These are phyloP conservation scores for Lordiphosa fenestrarum DNA, from an alignment of 2,888 invertebrate genomes.

Conservation along the genomic window DNA sequence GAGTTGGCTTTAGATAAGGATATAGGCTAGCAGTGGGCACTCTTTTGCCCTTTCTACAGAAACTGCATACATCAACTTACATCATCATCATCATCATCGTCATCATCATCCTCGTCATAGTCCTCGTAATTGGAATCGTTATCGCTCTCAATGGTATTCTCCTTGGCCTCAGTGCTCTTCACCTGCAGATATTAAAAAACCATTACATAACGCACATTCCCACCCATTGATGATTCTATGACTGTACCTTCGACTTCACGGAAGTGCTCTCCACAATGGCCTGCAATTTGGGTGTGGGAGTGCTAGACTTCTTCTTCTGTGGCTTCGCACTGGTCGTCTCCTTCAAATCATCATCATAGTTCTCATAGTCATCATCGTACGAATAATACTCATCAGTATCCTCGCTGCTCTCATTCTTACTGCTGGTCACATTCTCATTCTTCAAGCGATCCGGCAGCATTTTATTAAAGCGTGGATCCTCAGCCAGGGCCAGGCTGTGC, in stretches of 20 bases:
- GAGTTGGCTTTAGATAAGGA: too few relatives aligned
- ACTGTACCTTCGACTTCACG: conserved; percentile 42
- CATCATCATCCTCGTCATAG: conserved; percentile 60
- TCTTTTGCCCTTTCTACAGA: too few relatives aligned
- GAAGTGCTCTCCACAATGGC: conserved; percentile 45
- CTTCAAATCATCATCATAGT: conserved; percentile 66
- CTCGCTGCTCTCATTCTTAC: conserved; percentile 44
- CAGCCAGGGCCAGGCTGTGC: conserved; percentile 64
- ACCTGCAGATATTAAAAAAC: conserved; percentile 21
- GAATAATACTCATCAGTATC: conserved; percentile 10
- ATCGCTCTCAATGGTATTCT: conserved; percentile 62
- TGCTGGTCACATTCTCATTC: conserved; percentile 44
- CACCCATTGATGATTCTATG: too few relatives aligned
- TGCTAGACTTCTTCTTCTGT: conserved; percentile 52
- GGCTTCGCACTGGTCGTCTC: conserved; percentile 37
- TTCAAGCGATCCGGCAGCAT: conserved; percentile 70
- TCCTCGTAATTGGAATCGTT: conserved; percentile 61
- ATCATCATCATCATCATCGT: conserved; percentile 64
- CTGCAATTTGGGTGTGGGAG: conserved; percentile 43
- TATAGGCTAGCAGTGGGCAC: too few relatives aligned
- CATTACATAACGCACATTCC: too few relatives aligned
- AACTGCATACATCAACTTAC: conserved; percentile 7
- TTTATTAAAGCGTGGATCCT: conserved; percentile 76
- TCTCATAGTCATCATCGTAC: conserved; percentile 57
- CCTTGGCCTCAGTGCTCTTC: conserved; percentile 48